Evolutionary conservation across 2,888 invertebrate species (phyloP).

Genomic region (Ptychoptera contaminata): DNA sequence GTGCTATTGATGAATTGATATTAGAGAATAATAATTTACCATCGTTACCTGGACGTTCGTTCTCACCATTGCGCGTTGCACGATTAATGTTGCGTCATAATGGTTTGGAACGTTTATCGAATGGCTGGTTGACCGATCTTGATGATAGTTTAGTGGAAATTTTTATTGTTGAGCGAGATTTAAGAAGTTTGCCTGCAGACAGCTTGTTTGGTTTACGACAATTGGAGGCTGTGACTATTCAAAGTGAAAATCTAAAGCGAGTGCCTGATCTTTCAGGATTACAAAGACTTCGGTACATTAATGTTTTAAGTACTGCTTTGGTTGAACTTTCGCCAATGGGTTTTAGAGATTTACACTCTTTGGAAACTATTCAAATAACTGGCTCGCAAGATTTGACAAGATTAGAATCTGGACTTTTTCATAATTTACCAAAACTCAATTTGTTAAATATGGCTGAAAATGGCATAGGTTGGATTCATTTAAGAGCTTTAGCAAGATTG

Average conservation of each 20-base stretch:
- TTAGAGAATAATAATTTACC: conserved; percentile 77
- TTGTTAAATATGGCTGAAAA: conserved; percentile 61
- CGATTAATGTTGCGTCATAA: conserved; percentile 73
- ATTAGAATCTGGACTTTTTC: conserved; percentile 57
- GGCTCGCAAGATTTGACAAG: conserved; percentile 49
- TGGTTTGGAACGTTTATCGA: conserved; percentile 62
- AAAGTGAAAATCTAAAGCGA: conserved; percentile 58
- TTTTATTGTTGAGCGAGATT: conserved; percentile 68
- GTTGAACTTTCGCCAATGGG: conserved; percentile 49
- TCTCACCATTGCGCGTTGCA: conserved; percentile 56
- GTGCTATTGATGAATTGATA: conserved; percentile 70
- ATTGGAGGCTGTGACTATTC: conserved; percentile 69
- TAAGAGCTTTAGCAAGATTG: conserved; percentile 50
- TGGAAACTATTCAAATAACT: conserved; percentile 60
- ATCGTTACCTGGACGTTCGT: conserved; percentile 67
- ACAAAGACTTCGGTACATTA: conserved; percentile 54
- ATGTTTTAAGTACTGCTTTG: conserved; percentile 51
- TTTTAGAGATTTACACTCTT: conserved; percentile 50
- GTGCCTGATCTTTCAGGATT: conserved; percentile 57
- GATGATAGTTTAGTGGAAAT: conserved; percentile 66
- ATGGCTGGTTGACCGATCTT: conserved; percentile 64
- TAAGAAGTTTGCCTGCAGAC: conserved; percentile 63
- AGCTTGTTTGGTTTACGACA: conserved; percentile 56
- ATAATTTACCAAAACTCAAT: conserved; percentile 48
- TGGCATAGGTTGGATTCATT: conserved; percentile 61